Conservation (phyloP, 2,888 invertebrate genomes). For the Lamellibrachia columna region DNA sequence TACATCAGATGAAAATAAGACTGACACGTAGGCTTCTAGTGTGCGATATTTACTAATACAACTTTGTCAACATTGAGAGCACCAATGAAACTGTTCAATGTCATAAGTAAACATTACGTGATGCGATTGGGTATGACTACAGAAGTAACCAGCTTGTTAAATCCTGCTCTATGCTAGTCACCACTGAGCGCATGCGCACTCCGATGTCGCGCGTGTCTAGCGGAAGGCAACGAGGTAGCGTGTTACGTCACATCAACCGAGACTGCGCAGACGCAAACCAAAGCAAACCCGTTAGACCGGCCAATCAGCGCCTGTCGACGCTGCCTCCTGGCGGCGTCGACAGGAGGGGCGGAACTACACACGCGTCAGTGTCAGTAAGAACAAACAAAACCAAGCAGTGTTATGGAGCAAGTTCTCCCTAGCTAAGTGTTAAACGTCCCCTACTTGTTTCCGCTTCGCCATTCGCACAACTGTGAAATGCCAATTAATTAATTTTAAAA, state of each 20-base stretch:
- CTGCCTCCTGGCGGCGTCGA: background rate
- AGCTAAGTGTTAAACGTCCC: constrained; percentile 4
- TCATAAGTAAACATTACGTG: background rate
- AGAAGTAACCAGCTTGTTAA: constrained; percentile 7
- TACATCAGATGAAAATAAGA: background rate
- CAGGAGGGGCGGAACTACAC: background rate
- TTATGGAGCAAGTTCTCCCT: constrained; percentile 9
- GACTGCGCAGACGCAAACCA: constrained; percentile 6
- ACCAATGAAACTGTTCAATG: background rate
- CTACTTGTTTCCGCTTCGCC: background rate
- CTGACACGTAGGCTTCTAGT: background rate
- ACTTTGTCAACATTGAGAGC: background rate
- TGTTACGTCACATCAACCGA: constrained; percentile 4
- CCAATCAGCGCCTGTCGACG: background rate
- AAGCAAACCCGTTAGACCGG: constrained; percentile 6
- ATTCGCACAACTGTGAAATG: background rate
- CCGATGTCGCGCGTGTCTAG: constrained; percentile 6
- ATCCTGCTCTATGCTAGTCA: background rate
- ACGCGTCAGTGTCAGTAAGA: background rate
- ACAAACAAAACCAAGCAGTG: background rate
- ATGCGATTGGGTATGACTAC: background rate
- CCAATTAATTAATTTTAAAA: background rate
- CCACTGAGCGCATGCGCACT: background rate
- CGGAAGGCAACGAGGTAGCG: constrained; percentile 5
- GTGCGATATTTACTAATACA: background rate